A percentile compares a stretch with the other conserved stretches of the same genome.
Evolutionary conservation across 2,888 invertebrate genomes (phyloP).

Genomic region (Hydrotaea diabolus): DNA sequence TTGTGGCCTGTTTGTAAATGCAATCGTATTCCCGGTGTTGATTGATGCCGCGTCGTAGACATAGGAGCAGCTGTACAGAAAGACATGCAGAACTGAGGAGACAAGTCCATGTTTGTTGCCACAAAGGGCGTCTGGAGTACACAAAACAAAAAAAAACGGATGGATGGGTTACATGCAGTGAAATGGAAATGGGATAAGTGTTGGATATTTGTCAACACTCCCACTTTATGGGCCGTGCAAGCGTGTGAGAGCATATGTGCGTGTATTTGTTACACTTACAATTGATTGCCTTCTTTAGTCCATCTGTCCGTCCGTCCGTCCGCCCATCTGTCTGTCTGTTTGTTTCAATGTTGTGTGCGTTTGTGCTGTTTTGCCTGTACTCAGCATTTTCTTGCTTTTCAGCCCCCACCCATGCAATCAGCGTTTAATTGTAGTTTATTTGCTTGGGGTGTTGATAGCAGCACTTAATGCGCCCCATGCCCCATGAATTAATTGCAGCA

Average conservation of each 20-base stretch:
- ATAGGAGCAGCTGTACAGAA: conserved; percentile 33
- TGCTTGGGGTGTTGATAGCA: conserved; percentile 63
- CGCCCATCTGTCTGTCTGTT: conserved; percentile 40
- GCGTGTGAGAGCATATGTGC: conserved; percentile 36
- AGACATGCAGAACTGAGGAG: not conserved
- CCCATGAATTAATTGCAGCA: conserved; percentile 66
- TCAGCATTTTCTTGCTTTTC: not conserved
- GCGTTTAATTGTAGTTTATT: conserved; percentile 54
- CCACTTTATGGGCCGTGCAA: conserved; percentile 60
- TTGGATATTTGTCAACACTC: conserved; percentile 67
- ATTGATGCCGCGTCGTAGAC: conserved; percentile 46
- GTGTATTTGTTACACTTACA: conserved; percentile 44
- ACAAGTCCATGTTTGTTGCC: conserved; percentile 19
- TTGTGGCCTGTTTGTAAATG: conserved; percentile 52
- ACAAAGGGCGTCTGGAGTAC: conserved; percentile 57
- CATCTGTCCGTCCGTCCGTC: not conserved
- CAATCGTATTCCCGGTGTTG: conserved; percentile 60
- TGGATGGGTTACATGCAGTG: conserved; percentile 12
- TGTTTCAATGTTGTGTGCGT: conserved; percentile 49
- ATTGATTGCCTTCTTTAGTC: conserved; percentile 59
- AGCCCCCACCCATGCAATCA: conserved; percentile 31
- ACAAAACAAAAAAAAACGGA: conserved; percentile 27
- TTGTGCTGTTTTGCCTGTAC: not conserved
- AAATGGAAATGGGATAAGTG: conserved; percentile 35
- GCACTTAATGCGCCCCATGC: conserved; percentile 66